Base-by-base conservation (phyloP, 1,140 invertebrate species). In the Arion vulgaris region DNA sequence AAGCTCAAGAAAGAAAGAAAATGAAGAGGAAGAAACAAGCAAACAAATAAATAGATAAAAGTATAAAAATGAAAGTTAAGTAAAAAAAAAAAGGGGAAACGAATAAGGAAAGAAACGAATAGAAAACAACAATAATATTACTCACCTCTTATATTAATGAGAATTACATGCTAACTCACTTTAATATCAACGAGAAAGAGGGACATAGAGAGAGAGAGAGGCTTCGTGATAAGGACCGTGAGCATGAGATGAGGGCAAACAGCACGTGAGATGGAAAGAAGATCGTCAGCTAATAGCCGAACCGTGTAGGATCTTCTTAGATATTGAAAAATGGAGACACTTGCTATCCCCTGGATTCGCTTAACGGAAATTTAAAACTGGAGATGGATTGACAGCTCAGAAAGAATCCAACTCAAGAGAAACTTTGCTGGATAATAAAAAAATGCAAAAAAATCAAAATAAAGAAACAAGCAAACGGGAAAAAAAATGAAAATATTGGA, bases 351-450 rank as follows among this genome's bases (percentile, higher is more conserved):
- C n/a, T 1, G 62, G 62, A 66, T 66, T 17, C 62, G 32, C 62
- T 66, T 66, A 66, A 32, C 62, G 62, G 62, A 66, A 66, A 66
- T 66, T 66, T 66, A 66, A 66, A 66, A 32, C 62, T 66, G 62
- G 62, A 32, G 62, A 66, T 66, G 32, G 32, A 66, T 23, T 28
- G 62, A 66, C 17, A 17, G 62, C 62, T 66, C 11, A 2, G 62
- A 57, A 23, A 57, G 19, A 19, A 57, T 19, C 17, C 15, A n/a
- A 57, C 53, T 11, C 19, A 23, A 4, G 9, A 23, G 23, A 9
- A 57, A 19, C 17, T n/a, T n/a, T n/a, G n/a, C n/a, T n/a, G n/a
- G n/a, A n/a, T n/a, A n/a, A n/a, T n/a, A n/a, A n/a, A n/a, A n/a
- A n/a, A n/a, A n/a, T n/a, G n/a, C n/a, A n/a, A n/a, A n/a, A n/a